Percentiles rank a stretch among this genome's conserved stretches.
phyloP scores from a whole-genome alignment of 2,113 vertebrate species.

The Donacobius atricapilla region DNA sequence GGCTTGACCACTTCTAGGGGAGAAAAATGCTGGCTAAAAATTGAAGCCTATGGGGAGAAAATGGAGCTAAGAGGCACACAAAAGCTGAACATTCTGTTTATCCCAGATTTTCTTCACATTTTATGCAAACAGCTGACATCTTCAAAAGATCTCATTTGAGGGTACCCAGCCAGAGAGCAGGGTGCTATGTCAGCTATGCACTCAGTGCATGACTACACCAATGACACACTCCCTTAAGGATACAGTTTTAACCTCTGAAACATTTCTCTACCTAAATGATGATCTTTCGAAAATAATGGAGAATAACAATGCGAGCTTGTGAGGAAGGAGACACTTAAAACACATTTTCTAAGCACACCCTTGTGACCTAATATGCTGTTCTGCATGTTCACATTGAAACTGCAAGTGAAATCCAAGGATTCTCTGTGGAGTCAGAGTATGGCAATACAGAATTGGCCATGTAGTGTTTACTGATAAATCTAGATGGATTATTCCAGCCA shows the following conservation, averaged over 20 bases:
- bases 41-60: neutral
- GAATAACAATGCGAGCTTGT: neutral
- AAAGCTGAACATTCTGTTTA: neutral
- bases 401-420: neutral
- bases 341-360: neutral
- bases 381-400: neutral
- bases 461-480: neutral
- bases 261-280: neutral
- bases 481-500: neutral
- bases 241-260: neutral
- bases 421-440: neutral
- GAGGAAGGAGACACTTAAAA: neutral
- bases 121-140: neutral
- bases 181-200: neutral
- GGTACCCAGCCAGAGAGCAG: neutral
- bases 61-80: neutral
- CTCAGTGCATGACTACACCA: neutral
- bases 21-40: neutral
- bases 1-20: neutral
- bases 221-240: neutral
- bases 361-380: neutral
- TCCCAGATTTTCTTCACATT: neutral
- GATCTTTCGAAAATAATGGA: neutral
- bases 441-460: neutral
- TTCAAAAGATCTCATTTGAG: conserved; percentile 9